Evolutionary conservation across 2,797 vertebrate species (phyloP).

Genomic region (Esox lucius): DNA sequence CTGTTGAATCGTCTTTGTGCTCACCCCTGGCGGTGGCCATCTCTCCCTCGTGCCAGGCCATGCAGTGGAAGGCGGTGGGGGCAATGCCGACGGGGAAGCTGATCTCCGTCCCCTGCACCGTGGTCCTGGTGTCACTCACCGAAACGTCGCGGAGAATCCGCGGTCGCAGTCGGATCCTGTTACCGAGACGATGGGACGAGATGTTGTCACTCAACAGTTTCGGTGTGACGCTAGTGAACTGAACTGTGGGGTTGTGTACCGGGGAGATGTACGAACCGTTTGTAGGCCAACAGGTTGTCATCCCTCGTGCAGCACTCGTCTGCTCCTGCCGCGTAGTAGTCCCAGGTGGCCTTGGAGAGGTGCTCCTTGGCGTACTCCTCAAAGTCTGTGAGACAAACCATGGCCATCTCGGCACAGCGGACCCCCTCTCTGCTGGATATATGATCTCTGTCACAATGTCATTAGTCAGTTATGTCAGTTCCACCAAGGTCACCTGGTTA

Average conservation of each 20-base stretch:
- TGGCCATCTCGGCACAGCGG: conserved; percentile 78
- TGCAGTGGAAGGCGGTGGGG: conserved; percentile 87
- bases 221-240: background rate
- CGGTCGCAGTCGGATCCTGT: conserved; percentile 86
- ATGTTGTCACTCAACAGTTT: background rate
- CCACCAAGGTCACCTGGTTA: background rate
- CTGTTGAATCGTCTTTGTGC: conserved; percentile 8
- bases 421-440: conserved; percentile 60
- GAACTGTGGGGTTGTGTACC: background rate
- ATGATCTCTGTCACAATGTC: background rate
- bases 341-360: conserved; percentile 88
- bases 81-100: conserved; percentile 89
- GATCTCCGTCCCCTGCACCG: conserved; percentile 85
- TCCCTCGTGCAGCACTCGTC: conserved; percentile 87
- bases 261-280: conserved; percentile 71
- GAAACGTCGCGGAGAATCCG: conserved; percentile 85
- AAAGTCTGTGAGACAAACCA: conserved; percentile 90
- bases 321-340: conserved; percentile 88
- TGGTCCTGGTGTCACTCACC: conserved; percentile 80
- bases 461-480: background rate
- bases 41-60: conserved; percentile 92
- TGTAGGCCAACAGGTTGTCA: conserved; percentile 88
- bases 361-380: conserved; percentile 83
- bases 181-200: background rate
- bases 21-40: conserved; percentile 90